A percentile compares a stretch with the other conserved stretches of the same genome.
Evolutionary conservation across 2,888 invertebrate genomes (phyloP).

Genomic region (Epirrita christyi): DNA sequence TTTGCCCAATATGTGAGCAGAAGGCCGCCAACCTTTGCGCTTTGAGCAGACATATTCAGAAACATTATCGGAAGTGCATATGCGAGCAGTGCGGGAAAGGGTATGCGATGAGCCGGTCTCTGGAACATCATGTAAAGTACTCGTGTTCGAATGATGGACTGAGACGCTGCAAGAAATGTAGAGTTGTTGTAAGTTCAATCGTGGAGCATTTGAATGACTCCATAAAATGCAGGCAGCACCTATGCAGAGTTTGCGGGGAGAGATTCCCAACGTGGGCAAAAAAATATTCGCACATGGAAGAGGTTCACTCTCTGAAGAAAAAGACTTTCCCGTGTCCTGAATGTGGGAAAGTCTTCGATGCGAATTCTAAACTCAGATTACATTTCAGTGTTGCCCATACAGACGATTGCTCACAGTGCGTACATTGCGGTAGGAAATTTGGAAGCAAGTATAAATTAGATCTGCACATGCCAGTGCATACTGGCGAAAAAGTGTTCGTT

Average conservation of each 20-base stretch:
- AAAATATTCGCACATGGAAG: constrained; percentile 54
- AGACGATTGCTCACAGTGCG: constrained; percentile 53
- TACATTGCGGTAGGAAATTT: constrained; percentile 67
- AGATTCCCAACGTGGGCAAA: constrained; percentile 53
- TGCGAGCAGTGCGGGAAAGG: constrained; percentile 68
- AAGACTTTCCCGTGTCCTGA: constrained; percentile 59
- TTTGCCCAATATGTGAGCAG: constrained; percentile 55
- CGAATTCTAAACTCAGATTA: constrained; percentile 47
- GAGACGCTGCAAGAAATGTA: constrained; percentile 52
- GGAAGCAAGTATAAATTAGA: constrained; percentile 69
- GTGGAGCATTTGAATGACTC: constrained; percentile 55
- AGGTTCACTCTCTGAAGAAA: constrained; percentile 53
- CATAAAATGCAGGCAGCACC: constrained; percentile 54
- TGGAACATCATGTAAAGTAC: constrained; percentile 51
- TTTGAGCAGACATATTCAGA: constrained; percentile 61
- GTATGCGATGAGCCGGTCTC: constrained; percentile 52
- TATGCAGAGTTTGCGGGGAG: constrained; percentile 58
- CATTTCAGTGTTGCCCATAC: constrained; percentile 65
- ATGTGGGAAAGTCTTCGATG: constrained; percentile 53
- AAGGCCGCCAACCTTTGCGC: constrained; percentile 54
- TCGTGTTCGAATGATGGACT: constrained; percentile 44
- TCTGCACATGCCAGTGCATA: constrained; percentile 75
- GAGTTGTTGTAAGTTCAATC: constrained; percentile 47
- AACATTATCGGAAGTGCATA: constrained; percentile 61
- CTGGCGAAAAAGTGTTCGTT: constrained; percentile 70